Evolutionary conservation across 1,140 invertebrate species (phyloP).

Genomic region (Phymastichus coffea): DNA sequence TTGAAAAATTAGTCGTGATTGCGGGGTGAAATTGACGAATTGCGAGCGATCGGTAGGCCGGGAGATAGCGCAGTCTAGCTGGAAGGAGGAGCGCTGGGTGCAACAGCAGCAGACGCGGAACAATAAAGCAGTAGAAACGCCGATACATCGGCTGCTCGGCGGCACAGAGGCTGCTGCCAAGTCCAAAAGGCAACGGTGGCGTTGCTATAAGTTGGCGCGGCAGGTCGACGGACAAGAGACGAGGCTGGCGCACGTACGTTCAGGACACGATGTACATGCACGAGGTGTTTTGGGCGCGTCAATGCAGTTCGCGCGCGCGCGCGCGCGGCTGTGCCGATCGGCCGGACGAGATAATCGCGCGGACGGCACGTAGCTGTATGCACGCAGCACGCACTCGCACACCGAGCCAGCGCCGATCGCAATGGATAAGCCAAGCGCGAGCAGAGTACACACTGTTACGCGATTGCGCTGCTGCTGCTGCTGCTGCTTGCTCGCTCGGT

Average conservation of each 20-base stretch:
- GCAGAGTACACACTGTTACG: too few relatives aligned
- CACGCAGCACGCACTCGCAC: neutral
- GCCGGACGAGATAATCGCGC: slow-evolving; percentile 13
- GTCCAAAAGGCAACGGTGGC: neutral
- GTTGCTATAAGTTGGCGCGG: neutral
- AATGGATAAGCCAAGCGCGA: neutral
- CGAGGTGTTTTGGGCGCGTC: neutral
- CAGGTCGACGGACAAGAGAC: neutral
- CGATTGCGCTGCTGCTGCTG: too few relatives aligned
- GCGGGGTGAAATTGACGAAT: slow-evolving; percentile 19
- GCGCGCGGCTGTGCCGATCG: neutral
- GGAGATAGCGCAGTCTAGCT: slow-evolving; percentile 19
- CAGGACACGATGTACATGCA: too few relatives aligned
- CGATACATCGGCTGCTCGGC: neutral
- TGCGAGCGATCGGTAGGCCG: slow-evolving; percentile 15
- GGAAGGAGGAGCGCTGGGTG: slow-evolving; percentile 5
- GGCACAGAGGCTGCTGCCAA: neutral
- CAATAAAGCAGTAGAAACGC: slow-evolving; percentile 11
- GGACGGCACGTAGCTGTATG: neutral
- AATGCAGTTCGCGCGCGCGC: neutral
- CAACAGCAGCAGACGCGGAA: neutral
- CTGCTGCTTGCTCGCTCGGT: too few relatives aligned
- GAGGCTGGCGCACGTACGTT: neutral
- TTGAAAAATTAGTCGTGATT: too few relatives aligned
- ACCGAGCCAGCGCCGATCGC: neutral